These are phyloP conservation scores for Phalacrocorax pelagicus DNA, from an alignment of 2,113 vertebrate species.

Conservation along the genomic window DNA sequence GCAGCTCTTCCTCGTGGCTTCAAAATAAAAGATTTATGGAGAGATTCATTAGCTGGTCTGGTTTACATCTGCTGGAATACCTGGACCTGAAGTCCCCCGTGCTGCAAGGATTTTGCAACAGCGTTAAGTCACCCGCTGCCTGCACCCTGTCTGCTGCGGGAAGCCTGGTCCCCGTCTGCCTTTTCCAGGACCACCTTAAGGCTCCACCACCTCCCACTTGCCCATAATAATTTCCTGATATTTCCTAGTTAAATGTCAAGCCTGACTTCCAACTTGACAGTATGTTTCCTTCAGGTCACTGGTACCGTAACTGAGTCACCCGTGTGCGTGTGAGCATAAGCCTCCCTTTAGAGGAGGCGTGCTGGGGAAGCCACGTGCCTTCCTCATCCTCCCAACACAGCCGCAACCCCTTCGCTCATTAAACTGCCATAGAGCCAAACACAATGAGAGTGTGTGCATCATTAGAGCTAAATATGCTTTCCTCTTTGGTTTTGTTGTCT, in stretches of 20 bases:
- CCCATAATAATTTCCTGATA: neutral
- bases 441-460: neutral
- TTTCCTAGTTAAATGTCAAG: neutral
- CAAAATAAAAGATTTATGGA: neutral
- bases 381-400: neutral
- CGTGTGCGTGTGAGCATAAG: neutral
- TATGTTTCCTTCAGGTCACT: neutral
- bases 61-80: neutral
- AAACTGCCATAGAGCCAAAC: slow-evolving; percentile 2
- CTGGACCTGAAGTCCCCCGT: neutral
- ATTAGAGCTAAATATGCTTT: slow-evolving; percentile 26
- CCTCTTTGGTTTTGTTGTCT: slow-evolving; percentile 5
- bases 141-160: neutral
- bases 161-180: neutral
- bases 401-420: slow-evolving; percentile 13
- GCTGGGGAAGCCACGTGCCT: neutral
- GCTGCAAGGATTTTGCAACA: neutral
- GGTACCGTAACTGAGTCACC: neutral
- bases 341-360: neutral
- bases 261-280: neutral
- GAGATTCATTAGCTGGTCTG: no score
- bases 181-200: neutral
- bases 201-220: neutral
- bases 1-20: neutral
- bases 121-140: rapidly evolving